These are phyloP conservation scores for Barnardius zonarius DNA, from an alignment of 2,113 vertebrate genomes.

Conservation along the genomic window DNA sequence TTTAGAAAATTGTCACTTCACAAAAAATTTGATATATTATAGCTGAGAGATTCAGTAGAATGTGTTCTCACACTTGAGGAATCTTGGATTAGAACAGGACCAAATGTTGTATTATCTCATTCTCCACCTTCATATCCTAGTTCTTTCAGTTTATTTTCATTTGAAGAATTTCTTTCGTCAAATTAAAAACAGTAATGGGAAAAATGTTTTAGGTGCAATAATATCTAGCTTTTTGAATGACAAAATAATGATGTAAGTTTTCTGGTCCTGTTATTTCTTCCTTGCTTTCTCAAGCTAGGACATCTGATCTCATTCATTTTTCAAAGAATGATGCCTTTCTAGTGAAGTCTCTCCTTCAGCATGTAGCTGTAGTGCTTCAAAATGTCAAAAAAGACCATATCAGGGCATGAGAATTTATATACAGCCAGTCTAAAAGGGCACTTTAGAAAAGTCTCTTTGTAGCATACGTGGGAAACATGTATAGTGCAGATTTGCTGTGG, in stretches of 20 bases:
- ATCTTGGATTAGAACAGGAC: background rate
- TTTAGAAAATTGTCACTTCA: background rate
- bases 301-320: background rate
- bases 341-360: background rate
- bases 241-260: background rate
- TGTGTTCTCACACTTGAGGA: background rate
- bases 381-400: background rate
- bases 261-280: background rate
- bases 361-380: background rate
- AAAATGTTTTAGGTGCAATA: background rate
- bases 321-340: background rate
- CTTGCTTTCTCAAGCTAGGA: background rate
- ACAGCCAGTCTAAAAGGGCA: background rate
- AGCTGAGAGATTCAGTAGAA: background rate
- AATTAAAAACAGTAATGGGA: background rate
- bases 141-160: background rate
- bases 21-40: background rate
- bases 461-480: background rate
- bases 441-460: background rate
- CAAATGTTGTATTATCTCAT: background rate
- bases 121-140: background rate
- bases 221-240: background rate
- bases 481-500: background rate
- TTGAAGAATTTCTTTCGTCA: background rate
- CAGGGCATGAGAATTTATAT: background rate